Percentiles rank a stretch among this genome's conserved stretches.
phyloP scores from a whole-genome alignment of 2,113 vertebrate genomes.

The Leptobrachium leishanense region DNA sequence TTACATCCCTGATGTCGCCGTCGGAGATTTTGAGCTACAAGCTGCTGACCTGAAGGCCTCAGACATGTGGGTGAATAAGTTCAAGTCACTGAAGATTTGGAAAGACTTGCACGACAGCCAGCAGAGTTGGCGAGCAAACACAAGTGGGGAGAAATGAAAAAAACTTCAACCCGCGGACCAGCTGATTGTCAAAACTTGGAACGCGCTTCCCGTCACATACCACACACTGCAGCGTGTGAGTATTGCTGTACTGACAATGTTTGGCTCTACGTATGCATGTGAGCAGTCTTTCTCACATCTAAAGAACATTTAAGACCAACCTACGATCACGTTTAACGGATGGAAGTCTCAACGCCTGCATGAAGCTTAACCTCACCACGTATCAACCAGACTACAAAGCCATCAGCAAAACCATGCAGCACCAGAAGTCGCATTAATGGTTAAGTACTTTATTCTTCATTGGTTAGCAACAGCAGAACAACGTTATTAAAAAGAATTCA shows the following conservation, averaged over 20 bases:
- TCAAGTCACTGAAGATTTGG: too few relatives aligned
- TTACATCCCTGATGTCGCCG: too few relatives aligned
- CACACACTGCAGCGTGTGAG: slow-evolving; percentile 47
- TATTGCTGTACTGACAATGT: slow-evolving; percentile 51
- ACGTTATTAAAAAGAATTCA: too few relatives aligned
- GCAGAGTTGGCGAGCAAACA: slow-evolving; percentile 36
- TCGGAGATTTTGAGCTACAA: too few relatives aligned
- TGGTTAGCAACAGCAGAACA: too few relatives aligned
- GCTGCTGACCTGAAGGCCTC: too few relatives aligned
- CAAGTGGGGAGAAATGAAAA: slow-evolving; percentile 47
- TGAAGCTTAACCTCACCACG: slow-evolving; percentile 48
- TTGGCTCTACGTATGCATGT: slow-evolving; percentile 50
- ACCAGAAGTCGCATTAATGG: slow-evolving; percentile 51
- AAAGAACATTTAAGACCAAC: slow-evolving; percentile 9
- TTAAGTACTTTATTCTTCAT: not conserved
- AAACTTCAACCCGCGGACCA: slow-evolving; percentile 41
- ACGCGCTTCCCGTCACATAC: slow-evolving; percentile 22
- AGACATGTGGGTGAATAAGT: too few relatives aligned
- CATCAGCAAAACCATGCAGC: slow-evolving; percentile 49
- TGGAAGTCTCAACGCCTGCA: slow-evolving; percentile 4
- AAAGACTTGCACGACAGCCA: slow-evolving; percentile 22
- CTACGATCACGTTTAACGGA: too few relatives aligned
- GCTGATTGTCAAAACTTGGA: too few relatives aligned
- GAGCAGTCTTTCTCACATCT: slow-evolving; percentile 53
- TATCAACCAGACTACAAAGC: slow-evolving; percentile 48